phyloP scores from a whole-genome alignment of 1,140 invertebrate species.

The Pygmarrhopalites habei region DNA sequence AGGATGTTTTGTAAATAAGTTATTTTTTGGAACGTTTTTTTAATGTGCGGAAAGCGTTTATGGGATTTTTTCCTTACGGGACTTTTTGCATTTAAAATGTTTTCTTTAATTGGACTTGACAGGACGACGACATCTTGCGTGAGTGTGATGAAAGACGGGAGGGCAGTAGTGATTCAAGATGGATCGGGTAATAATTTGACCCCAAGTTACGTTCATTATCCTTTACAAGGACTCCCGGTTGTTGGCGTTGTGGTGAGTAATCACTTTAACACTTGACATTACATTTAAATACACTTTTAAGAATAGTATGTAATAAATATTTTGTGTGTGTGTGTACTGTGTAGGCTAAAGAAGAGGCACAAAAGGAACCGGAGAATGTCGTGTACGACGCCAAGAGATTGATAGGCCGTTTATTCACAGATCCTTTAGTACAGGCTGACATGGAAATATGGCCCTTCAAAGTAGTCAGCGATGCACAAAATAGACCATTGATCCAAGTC shows the following conservation, averaged over 20 bases:
- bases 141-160: neutral
- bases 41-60: too few species aligned
- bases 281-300: too few species aligned
- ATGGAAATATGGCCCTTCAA: constrained; percentile 46
- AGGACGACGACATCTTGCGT: constrained; percentile 11
- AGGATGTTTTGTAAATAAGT: too few species aligned
- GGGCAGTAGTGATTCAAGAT: neutral
- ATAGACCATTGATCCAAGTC: constrained; percentile 33
- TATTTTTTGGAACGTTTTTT: too few species aligned
- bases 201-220: neutral
- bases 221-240: neutral
- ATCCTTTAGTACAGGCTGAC: constrained; percentile 46
- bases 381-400: constrained; percentile 47
- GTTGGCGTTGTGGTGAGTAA: neutral
- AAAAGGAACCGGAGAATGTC: constrained; percentile 41
- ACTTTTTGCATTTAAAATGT: too few species aligned
- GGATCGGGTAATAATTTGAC: constrained; percentile 14
- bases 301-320: too few species aligned
- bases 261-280: too few species aligned
- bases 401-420: constrained; percentile 46
- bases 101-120: too few species aligned
- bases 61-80: too few species aligned
- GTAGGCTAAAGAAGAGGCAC: neutral
- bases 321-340: too few species aligned
- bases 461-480: constrained; percentile 10